Conservation (phyloP, 2,797 vertebrate species). For the Gambelia wislizenii region DNA sequence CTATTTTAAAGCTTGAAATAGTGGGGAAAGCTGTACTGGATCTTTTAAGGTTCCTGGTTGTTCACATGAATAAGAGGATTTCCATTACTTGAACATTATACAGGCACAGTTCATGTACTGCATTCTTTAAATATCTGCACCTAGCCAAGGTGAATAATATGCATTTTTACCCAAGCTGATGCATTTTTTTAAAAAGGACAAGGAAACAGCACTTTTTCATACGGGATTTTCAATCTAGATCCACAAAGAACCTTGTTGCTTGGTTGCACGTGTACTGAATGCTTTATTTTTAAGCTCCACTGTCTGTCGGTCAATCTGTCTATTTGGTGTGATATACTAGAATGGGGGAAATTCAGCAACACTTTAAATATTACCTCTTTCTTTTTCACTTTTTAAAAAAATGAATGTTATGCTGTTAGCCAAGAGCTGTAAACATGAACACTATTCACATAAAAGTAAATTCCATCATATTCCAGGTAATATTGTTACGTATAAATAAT, state of each 20-base stretch:
- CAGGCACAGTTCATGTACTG: neutral
- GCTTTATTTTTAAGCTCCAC: too few relatives aligned
- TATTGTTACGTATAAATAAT: neutral
- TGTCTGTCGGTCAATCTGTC: too few relatives aligned
- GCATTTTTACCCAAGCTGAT: neutral
- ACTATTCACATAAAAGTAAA: neutral
- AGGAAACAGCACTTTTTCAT: neutral
- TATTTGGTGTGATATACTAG: too few relatives aligned
- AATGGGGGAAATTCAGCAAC: neutral
- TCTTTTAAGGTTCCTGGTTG: neutral
- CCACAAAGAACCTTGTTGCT: too few relatives aligned
- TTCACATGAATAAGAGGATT: neutral
- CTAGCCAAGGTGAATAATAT: neutral
- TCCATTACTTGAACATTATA: neutral
- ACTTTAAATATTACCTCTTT: neutral
- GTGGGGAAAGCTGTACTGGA: neutral
- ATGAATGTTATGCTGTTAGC: neutral
- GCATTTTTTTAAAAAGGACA: neutral
- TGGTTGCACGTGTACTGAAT: too few relatives aligned
- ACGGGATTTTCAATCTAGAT: too few relatives aligned
- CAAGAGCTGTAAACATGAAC: neutral
- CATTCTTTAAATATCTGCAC: neutral
- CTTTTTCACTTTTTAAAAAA: neutral
- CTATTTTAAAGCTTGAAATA: neutral
- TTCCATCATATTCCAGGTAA: neutral